A percentile compares a stretch with the other conserved stretches of the same genome.
Evolutionary conservation across 2,797 vertebrate genomes (phyloP).

Genomic region (Heterohyrax brucei): DNA sequence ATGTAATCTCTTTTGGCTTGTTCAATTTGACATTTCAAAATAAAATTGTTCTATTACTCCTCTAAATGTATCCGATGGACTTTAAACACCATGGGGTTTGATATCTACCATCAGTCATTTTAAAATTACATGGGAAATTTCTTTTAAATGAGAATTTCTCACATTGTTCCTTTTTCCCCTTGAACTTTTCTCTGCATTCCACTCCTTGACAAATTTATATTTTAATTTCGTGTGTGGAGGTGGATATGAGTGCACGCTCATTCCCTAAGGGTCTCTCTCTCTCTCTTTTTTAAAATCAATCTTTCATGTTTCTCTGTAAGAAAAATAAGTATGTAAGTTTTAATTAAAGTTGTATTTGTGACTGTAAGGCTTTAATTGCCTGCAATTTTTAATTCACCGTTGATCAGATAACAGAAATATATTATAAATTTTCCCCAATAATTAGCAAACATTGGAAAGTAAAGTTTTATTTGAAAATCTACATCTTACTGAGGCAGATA

Average conservation of each 20-base stretch:
- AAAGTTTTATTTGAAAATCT: constrained; percentile 37
- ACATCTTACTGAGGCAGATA: not conserved
- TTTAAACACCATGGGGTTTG: not conserved
- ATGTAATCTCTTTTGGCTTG: not conserved
- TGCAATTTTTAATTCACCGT: not conserved
- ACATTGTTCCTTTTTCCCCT: constrained; percentile 31
- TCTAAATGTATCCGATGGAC: not conserved
- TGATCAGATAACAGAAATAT: constrained; percentile 24
- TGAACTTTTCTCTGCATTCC: not conserved
- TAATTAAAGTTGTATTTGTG: constrained; percentile 27
- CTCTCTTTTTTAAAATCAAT: not conserved
- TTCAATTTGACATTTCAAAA: constrained; percentile 56
- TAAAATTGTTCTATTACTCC: not conserved
- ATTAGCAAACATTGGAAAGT: constrained; percentile 25
- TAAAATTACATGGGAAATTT: not conserved
- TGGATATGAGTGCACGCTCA: not conserved
- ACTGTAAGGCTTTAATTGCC: not conserved
- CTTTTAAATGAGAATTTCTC: constrained; percentile 49
- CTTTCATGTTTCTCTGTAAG: constrained; percentile 6
- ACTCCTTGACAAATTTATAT: not conserved
- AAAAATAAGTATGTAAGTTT: constrained; percentile 46
- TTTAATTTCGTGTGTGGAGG: not conserved
- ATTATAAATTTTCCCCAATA: not conserved
- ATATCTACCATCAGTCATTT: not conserved
- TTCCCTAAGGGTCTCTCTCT: not conserved